Evolutionary conservation across 2,888 invertebrate species (phyloP).

Genomic region (Aporophyla nigra): DNA sequence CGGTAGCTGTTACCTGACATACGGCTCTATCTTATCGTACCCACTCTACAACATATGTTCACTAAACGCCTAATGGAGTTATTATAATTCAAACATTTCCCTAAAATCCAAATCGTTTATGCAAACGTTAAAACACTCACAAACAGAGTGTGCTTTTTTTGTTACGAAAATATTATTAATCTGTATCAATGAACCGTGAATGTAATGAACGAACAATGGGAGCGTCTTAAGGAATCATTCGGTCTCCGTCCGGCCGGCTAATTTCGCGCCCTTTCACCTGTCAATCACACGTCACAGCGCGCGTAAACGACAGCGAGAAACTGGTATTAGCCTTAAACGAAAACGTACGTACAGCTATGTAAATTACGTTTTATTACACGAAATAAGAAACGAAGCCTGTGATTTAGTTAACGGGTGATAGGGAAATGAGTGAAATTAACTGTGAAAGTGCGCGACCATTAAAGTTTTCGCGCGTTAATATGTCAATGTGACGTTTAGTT

Average conservation of each 20-base stretch:
- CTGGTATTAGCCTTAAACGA: conserved; percentile 69
- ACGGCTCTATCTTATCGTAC: conserved; percentile 90
- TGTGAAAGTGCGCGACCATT: conserved; percentile 76
- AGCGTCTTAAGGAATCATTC: conserved; percentile 64
- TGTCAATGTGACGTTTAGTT: conserved; percentile 79
- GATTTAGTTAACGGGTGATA: conserved; percentile 77
- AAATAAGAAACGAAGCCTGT: conserved; percentile 79
- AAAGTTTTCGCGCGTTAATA: conserved; percentile 82
- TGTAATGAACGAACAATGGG: conserved; percentile 74
- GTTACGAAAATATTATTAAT: conserved; percentile 57
- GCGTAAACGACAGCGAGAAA: conserved; percentile 80
- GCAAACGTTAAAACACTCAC: conserved; percentile 69
- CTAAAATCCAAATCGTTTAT: conserved; percentile 83
- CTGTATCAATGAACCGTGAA: conserved; percentile 68
- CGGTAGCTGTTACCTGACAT: conserved; percentile 89
- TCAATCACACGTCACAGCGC: conserved; percentile 86
- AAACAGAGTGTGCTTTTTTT: conserved; percentile 82
- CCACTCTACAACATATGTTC: conserved; percentile 89
- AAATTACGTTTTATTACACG: conserved; percentile 70
- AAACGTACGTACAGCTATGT: conserved; percentile 68
- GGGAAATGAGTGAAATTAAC: conserved; percentile 73
- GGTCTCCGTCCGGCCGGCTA: conserved; percentile 77
- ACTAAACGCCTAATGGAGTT: conserved; percentile 85
- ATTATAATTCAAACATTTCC: conserved; percentile 86
- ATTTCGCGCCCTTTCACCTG: conserved; percentile 89